Evolutionary conservation across 2,888 invertebrate genomes (phyloP).

Genomic region (Coelogynopora nodosa): DNA sequence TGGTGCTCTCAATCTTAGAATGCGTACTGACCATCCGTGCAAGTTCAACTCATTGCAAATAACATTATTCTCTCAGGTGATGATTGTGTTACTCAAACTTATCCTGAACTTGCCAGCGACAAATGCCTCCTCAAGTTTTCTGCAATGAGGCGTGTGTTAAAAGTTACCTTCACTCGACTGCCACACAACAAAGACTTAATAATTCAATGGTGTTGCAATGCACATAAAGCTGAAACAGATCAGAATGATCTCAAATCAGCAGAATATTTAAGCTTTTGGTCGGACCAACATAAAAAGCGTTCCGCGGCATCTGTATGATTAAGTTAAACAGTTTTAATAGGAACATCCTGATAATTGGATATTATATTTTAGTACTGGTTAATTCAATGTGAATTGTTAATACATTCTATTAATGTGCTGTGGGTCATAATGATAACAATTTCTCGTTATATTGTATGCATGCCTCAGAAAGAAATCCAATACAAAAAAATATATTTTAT

Average conservation of each 20-base stretch:
- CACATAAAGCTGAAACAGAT: not conserved
- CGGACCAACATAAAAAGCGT: not conserved
- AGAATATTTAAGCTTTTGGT: not conserved
- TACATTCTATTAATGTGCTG: no score
- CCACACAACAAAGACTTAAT: not conserved
- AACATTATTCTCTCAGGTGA: not conserved
- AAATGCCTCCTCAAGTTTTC: not conserved
- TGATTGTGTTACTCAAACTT: not conserved
- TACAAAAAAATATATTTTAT: no score
- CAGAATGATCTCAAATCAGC: not conserved
- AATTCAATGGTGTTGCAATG: not conserved
- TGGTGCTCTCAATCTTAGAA: not conserved
- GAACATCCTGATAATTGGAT: no score
- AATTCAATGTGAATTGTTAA: no score
- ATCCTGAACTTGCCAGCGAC: not conserved
- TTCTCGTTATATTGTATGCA: no score
- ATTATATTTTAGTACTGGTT: no score
- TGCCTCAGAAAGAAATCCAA: no score
- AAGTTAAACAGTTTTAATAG: no score
- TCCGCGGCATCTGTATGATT: not conserved
- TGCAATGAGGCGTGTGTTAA: not conserved
- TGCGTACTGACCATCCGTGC: not conserved
- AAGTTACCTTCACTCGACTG: not conserved
- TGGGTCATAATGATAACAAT: no score
- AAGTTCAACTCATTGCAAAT: not conserved